Base-by-base conservation (phyloP, 2,113 vertebrate genomes). In the Tragelaphus buxtoni region DNA sequence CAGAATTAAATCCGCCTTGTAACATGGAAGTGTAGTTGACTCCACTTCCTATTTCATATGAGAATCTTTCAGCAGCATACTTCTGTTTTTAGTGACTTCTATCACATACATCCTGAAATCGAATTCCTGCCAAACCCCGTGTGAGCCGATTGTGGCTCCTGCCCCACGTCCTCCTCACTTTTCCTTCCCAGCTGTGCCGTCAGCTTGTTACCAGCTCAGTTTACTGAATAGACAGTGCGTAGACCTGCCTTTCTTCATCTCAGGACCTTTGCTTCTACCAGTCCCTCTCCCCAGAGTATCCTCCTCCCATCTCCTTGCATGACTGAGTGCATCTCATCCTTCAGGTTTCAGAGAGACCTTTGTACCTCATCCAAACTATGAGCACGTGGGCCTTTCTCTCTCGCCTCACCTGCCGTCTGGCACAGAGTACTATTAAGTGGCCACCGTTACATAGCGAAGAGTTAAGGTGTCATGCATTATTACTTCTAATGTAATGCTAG, bases 81-180 rank as follows among this genome's bases (percentile, higher is more conserved):
- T 84, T 56, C 30, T 55, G 1, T 47, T 35, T 42, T 76, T 77
- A 92, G 85, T 77, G 69, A 12, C 9, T 76, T 63, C 17, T 13
- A 11, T 56, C 30, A 20, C 28, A 2, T 6, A 3, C 17, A 22
- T 61, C 53, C 11, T 76, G 32, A 35, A 47, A 32, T 88, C 0
- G 1, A 51, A 2, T 28, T 47, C 56, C 47, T 20, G 7, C 9
- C 8, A 7, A 18, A 4, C 47, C 35, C 56, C 39, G 0, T 14
- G 2, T 56, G 63, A 9, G 32, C 26, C 13, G 5, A 11, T 39
- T 61, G 17, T 39, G 53, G 22, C 51, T 58, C 30, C 39, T 0
- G 1, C 60, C 14, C n/a, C 42, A 1, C 2, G 60, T 60, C 56
- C 2, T 14, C 0, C 16, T 17, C 7, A 7, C 18, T 39, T 22